phyloP scores from a whole-genome alignment of 30 jellyfish, hydroid and myxozoan genomes.

The Mastigias papua region DNA sequence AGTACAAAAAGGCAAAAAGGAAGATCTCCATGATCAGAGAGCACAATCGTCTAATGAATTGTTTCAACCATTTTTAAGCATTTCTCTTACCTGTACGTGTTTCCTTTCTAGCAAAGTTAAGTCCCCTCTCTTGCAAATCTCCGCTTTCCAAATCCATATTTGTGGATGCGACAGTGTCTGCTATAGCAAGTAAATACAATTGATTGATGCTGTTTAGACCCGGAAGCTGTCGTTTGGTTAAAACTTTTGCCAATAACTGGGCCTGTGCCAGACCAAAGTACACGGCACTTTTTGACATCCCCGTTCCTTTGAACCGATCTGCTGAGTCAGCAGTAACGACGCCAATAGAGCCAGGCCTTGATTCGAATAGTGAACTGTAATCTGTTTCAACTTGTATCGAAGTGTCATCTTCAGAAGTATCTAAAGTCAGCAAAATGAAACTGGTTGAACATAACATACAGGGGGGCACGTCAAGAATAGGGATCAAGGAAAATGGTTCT shows the following conservation, averaged over 20 bases:
- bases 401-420: slow-evolving; percentile 18
- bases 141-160: slow-evolving; percentile 86
- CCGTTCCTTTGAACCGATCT: slow-evolving; percentile 62
- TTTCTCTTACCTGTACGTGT: slow-evolving; percentile 50
- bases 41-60: too few relatives aligned
- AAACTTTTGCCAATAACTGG: slow-evolving; percentile 77
- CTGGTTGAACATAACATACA: too few relatives aligned
- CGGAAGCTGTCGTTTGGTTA: slow-evolving; percentile 86
- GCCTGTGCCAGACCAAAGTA: slow-evolving; percentile 97
- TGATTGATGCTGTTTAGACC: slow-evolving; percentile 96
- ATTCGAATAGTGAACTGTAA: slow-evolving; percentile 69
- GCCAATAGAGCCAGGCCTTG: slow-evolving; percentile 49
- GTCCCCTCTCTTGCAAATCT: slow-evolving; percentile 84
- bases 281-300: slow-evolving; percentile 89
- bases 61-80: neutral
- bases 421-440: neutral
- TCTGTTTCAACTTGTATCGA: slow-evolving; percentile 27
- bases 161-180: slow-evolving; percentile 98
- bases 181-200: slow-evolving; percentile 89
- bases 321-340: slow-evolving; percentile 16
- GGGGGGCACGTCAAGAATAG: too few relatives aligned
- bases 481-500: too few relatives aligned
- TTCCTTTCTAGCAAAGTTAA: slow-evolving; percentile 65
- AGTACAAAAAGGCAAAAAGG: too few relatives aligned
- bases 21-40: too few relatives aligned